Base-by-base conservation (phyloP, 2,113 vertebrate genomes). In the Tilapia sparmanii region DNA sequence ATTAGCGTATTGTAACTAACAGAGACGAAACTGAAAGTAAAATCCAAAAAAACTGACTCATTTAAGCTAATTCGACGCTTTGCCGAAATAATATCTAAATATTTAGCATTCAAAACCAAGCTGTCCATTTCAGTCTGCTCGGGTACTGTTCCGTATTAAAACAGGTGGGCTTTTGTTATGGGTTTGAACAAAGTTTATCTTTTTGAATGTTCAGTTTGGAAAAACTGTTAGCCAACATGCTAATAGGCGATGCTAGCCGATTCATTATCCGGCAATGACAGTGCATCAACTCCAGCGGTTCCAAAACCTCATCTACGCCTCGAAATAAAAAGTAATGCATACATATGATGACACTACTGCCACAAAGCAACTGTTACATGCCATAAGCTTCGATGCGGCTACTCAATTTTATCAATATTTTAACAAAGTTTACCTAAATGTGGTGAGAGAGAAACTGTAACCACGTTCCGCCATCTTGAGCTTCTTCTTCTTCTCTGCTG, bases 371-470 rank as follows among this genome's bases (percentile, higher is more conserved):
- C 6, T 2, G 8, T 3, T 19, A n/a, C 1, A 4, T 3, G 1
- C 3, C 8, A 1, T 4, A 26, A 3, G 5, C 61, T 7, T 3
- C 19, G 3, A 29, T 4, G 7, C 3, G 1, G 8, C 15, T 40
- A 12, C 8, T 1, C 8, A 13, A 76, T 73, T 82, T 35, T 1
- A 54, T 10, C 1, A 9, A 2, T 19, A 85, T 90, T 91, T 85
- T 80, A 3, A 81, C 5, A 87, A 91, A 93, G 57, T 94, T 85
- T 95, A 99, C 98, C 98, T 99, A 95, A 99, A 99, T 8, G 98
- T 99, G 73, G 99, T 99, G 85, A 99, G 97, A 6, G 98, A 99
- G 90, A 99, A 99, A 93, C 98, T 99, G 83, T 99, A 99, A 0
- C 98, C 98, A 4, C 98, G 97, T 88, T 99, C 98, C 96, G 98